A percentile compares a stretch with the other conserved stretches of the same genome.
phyloP scores from a whole-genome alignment of 1,140 invertebrate genomes.

The Catajapyx aquilonaris region DNA sequence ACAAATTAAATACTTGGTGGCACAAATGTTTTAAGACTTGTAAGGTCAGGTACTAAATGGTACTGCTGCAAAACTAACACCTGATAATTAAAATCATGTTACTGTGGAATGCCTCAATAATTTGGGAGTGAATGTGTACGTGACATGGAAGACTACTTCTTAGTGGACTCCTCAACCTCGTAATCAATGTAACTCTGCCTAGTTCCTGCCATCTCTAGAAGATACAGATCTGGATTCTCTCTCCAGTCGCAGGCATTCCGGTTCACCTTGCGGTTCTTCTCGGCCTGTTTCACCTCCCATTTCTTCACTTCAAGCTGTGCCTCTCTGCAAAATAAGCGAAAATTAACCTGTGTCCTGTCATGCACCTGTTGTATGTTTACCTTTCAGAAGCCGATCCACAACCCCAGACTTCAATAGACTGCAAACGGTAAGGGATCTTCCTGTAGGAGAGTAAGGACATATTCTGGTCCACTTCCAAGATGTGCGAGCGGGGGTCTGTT shows the following conservation, averaged over 20 bases:
- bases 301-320: conserved; percentile 69
- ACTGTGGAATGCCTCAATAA: no score
- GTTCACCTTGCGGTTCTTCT: conserved; percentile 56
- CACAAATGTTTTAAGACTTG: no score
- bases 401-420: conserved; percentile 57
- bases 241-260: conserved; percentile 66
- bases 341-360: no score
- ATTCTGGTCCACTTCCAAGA: conserved; percentile 36
- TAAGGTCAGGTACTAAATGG: no score
- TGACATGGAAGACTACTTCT: no score
- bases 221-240: conserved; percentile 72
- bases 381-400: conserved; percentile 43
- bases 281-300: conserved; percentile 71
- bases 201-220: conserved; percentile 57
- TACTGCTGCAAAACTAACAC: no score
- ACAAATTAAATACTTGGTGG: no score
- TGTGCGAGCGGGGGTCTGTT: conserved; percentile 46
- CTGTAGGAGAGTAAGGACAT: conserved; percentile 15
- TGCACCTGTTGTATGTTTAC: no score
- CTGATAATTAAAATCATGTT: no score
- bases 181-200: not conserved
- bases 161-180: no score
- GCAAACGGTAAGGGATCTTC: conserved; percentile 36
- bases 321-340: conserved; percentile 28
- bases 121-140: no score